Percentiles rank a stretch among this genome's conserved stretches.
Conservation (phyloP, 2,888 invertebrate species). For the Itoplectis maculator region DNA sequence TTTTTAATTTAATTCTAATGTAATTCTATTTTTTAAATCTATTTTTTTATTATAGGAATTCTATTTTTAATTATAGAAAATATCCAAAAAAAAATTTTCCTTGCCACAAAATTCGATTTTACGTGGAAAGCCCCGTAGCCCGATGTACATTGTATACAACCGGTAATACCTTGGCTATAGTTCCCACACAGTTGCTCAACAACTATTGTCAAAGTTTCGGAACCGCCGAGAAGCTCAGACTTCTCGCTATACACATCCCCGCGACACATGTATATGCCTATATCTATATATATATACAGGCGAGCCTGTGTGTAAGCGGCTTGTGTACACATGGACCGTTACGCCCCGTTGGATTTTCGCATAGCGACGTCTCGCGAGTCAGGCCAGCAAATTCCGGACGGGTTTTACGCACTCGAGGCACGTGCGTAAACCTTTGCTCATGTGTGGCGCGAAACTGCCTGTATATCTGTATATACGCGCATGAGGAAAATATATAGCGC, state of each 20-base stretch:
- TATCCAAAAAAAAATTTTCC: no score
- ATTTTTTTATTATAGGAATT: no score
- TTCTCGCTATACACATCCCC: not conserved
- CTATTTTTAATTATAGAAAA: no score
- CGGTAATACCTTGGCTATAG: not conserved
- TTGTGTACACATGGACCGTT: constrained; percentile 35
- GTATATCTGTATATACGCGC: constrained; percentile 2
- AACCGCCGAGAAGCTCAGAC: not conserved
- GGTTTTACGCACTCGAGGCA: constrained; percentile 52
- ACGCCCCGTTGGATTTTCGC: constrained; percentile 30
- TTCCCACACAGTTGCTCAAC: constrained; percentile 1
- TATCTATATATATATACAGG: constrained; percentile 1
- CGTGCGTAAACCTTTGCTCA: constrained; percentile 40
- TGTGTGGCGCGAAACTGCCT: constrained; percentile 40
- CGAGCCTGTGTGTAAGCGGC: not conserved
- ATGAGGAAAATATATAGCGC: not conserved
- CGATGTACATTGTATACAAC: not conserved
- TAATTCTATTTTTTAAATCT: no score
- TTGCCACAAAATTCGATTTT: no score
- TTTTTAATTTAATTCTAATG: no score
- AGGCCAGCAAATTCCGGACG: constrained; percentile 25
- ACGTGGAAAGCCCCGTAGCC: not conserved
- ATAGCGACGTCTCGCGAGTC: constrained; percentile 28
- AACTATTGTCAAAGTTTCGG: constrained; percentile 29
- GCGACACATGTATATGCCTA: not conserved